Conservation (phyloP, 2,797 vertebrate genomes). For the Thunnus albacares region DNA sequence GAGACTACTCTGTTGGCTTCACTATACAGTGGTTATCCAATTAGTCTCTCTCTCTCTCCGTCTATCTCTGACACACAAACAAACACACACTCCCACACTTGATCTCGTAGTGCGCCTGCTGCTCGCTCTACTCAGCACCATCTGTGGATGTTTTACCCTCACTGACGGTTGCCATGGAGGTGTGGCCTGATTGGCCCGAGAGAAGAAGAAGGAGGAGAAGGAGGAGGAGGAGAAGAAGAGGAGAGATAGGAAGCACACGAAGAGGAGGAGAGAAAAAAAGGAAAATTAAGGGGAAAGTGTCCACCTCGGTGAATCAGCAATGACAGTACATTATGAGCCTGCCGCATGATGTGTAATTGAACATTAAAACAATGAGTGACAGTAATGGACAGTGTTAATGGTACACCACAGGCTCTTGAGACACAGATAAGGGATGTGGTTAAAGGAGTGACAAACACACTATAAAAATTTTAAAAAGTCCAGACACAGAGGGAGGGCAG, state of each 20-base stretch:
- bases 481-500: neutral
- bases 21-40: conserved; percentile 62
- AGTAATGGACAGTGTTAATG: conserved; percentile 57
- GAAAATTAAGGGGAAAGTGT: conserved; percentile 77
- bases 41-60: conserved; percentile 38
- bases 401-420: conserved; percentile 8
- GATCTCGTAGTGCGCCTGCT: conserved; percentile 79
- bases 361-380: conserved; percentile 64
- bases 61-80: conserved; percentile 67
- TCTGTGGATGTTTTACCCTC: conserved; percentile 89
- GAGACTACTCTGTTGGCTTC: conserved; percentile 45
- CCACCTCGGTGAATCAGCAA: conserved; percentile 85
- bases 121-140: conserved; percentile 85
- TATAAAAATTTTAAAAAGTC: conserved; percentile 3
- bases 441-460: conserved; percentile 24
- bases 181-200: conserved; percentile 84
- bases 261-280: conserved; percentile 66
- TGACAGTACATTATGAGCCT: conserved; percentile 79
- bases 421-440: conserved; percentile 18
- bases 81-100: conserved; percentile 76
- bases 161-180: conserved; percentile 88
- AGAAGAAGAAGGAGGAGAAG: conserved; percentile 69
- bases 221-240: conserved; percentile 43
- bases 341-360: conserved; percentile 64
- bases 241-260: conserved; percentile 58